phyloP scores from a whole-genome alignment of 2,113 vertebrate species.

The Misgurnus anguillicaudatus region DNA sequence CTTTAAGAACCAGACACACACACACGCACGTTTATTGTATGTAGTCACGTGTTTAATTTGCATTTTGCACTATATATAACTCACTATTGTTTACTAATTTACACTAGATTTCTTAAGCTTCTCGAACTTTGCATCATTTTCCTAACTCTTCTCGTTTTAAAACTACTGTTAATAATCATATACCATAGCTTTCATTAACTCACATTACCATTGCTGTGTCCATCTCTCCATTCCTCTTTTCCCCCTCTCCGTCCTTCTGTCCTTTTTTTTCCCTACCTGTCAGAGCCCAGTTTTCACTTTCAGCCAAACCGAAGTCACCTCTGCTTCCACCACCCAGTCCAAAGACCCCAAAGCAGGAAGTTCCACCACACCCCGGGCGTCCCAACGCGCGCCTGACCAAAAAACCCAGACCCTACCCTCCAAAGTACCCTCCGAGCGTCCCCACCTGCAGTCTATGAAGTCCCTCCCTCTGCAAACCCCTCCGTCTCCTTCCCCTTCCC shows the following conservation, averaged over 20 bases:
- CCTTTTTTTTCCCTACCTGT: slow-evolving; percentile 55
- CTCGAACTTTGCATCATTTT: slow-evolving; percentile 40
- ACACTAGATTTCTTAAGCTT: slow-evolving; percentile 4
- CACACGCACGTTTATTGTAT: slow-evolving; percentile 19
- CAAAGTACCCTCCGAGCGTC: slow-evolving; percentile 77
- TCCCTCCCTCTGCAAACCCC: slow-evolving; percentile 81
- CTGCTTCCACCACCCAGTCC: slow-evolving; percentile 67
- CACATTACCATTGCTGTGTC: slow-evolving; percentile 71
- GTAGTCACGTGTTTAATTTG: not conserved
- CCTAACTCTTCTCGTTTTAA: slow-evolving; percentile 41
- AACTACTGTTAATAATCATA: slow-evolving; percentile 58
- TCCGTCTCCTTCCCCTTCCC: slow-evolving; percentile 73
- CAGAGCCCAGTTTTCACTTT: slow-evolving; percentile 93
- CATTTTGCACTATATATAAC: not conserved
- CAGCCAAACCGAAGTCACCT: slow-evolving; percentile 79
- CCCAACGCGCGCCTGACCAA: slow-evolving; percentile 74
- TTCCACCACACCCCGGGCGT: slow-evolving; percentile 66
- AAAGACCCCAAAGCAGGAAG: slow-evolving; percentile 76
- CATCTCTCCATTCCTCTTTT: slow-evolving; percentile 62
- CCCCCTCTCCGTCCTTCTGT: slow-evolving; percentile 58
- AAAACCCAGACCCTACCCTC: slow-evolving; percentile 91
- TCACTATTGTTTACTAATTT: slow-evolving; percentile 4
- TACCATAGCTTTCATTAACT: slow-evolving; percentile 63
- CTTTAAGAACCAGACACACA: slow-evolving; percentile 25
- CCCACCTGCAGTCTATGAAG: slow-evolving; percentile 83